Conservation (phyloP, 2,888 invertebrate species). For the Cantharis rustica region DNA sequence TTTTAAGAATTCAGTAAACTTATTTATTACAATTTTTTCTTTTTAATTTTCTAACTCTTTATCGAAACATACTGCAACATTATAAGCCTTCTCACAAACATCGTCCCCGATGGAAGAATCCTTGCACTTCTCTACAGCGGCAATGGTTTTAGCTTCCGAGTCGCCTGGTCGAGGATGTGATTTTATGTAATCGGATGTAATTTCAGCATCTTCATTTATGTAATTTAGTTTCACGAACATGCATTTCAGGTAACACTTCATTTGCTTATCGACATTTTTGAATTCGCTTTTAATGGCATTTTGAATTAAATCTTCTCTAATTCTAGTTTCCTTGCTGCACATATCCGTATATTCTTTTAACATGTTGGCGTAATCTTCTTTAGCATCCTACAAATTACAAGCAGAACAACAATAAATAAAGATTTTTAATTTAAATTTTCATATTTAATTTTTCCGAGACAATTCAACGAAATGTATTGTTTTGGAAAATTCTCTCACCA, state of each 20-base stretch:
- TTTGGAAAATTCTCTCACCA: too few species aligned
- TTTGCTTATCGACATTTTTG: constrained; percentile 47
- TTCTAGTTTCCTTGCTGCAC: constrained; percentile 21
- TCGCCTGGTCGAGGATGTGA: constrained; percentile 54
- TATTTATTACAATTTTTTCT: not conserved
- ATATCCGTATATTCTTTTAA: constrained; percentile 28
- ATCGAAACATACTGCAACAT: constrained; percentile 36
- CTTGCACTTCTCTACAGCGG: constrained; percentile 55
- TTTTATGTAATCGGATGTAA: constrained; percentile 46
- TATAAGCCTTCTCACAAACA: constrained; percentile 37
- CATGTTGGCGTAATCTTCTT: not conserved
- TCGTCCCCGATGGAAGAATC: constrained; percentile 48
- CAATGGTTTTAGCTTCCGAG: constrained; percentile 52
- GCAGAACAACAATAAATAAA: not conserved
- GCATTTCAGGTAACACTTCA: constrained; percentile 59
- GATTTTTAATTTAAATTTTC: not conserved
- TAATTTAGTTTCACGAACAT: constrained; percentile 58
- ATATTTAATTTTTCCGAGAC: too few species aligned
- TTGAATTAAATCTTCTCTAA: not conserved
- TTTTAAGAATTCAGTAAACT: not conserved
- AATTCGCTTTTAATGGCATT: constrained; percentile 35
- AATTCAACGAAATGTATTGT: too few species aligned
- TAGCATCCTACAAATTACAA: not conserved
- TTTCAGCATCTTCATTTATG: constrained; percentile 44
- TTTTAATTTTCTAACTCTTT: constrained; percentile 13